A percentile compares a stretch with the other conserved stretches of the same genome.
Evolutionary conservation across 2,797 vertebrate genomes (phyloP).

Genomic region (Syndactyla subalaris): DNA sequence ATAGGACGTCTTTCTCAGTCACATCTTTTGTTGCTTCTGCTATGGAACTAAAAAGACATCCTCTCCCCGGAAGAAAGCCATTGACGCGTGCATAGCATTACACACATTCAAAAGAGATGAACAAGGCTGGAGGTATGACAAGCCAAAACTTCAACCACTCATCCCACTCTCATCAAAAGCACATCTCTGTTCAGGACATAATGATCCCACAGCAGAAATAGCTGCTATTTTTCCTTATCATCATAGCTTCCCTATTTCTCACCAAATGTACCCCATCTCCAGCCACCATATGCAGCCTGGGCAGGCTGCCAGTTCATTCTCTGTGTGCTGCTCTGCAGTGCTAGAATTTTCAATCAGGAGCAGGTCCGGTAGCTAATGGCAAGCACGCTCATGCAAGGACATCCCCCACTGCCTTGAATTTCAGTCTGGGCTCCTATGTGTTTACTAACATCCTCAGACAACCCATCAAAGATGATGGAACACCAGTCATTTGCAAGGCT

Average conservation of each 20-base stretch:
- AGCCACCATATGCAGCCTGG: background rate
- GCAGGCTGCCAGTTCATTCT: background rate
- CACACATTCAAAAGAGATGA: background rate
- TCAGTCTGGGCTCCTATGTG: background rate
- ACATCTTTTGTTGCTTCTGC: background rate
- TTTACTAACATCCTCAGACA: constrained; percentile 27
- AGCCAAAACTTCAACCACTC: background rate
- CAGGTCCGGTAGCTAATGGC: background rate
- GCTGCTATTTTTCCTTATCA: background rate
- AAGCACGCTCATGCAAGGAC: background rate
- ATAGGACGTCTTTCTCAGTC: background rate
- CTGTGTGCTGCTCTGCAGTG: background rate
- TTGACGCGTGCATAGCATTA: background rate
- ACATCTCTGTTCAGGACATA: background rate
- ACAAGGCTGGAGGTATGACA: background rate
- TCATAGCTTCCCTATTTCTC: constrained; percentile 3
- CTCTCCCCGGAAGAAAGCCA: background rate
- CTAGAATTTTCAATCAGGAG: background rate
- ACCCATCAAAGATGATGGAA: constrained; percentile 46
- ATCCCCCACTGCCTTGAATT: background rate
- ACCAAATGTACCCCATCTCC: background rate
- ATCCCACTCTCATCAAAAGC: background rate
- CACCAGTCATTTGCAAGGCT: background rate
- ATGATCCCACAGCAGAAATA: background rate
- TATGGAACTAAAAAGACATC: background rate